phyloP scores from a whole-genome alignment of 2,797 vertebrate genomes.

The Petrocephalus sullivani region DNA sequence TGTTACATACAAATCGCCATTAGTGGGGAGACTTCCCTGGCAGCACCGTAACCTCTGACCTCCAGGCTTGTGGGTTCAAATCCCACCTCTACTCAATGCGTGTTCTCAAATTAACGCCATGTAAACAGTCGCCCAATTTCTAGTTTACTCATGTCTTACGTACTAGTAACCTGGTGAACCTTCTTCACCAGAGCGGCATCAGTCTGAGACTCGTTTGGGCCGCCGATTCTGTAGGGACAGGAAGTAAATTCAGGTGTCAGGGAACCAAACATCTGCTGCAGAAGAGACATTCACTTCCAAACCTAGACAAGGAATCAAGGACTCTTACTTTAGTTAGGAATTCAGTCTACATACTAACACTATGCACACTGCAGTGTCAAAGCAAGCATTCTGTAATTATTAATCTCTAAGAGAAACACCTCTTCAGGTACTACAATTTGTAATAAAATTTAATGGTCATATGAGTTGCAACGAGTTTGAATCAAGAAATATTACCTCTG shows the following conservation, averaged over 20 bases:
- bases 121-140: background rate
- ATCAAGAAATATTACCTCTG: slow-evolving; percentile 65
- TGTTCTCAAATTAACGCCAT: background rate
- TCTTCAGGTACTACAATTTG: background rate
- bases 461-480: background rate
- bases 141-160: slow-evolving; percentile 50
- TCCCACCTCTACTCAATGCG: background rate
- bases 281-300: background rate
- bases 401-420: background rate
- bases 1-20: background rate
- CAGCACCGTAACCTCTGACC: background rate
- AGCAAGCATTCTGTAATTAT: background rate
- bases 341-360: background rate
- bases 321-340: background rate
- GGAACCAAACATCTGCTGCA: background rate
- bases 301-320: background rate
- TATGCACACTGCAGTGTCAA: background rate
- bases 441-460: background rate
- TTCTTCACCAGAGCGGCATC: slow-evolving; percentile 76
- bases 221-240: slow-evolving; percentile 66
- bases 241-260: background rate
- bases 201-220: slow-evolving; percentile 70
- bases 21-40: background rate
- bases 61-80: background rate
- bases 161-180: slow-evolving; percentile 88